Evolutionary conservation across 2,888 invertebrate genomes (phyloP), one percentile per base, ranked within the genome.

Genomic region (Biston stratarius): DNA sequence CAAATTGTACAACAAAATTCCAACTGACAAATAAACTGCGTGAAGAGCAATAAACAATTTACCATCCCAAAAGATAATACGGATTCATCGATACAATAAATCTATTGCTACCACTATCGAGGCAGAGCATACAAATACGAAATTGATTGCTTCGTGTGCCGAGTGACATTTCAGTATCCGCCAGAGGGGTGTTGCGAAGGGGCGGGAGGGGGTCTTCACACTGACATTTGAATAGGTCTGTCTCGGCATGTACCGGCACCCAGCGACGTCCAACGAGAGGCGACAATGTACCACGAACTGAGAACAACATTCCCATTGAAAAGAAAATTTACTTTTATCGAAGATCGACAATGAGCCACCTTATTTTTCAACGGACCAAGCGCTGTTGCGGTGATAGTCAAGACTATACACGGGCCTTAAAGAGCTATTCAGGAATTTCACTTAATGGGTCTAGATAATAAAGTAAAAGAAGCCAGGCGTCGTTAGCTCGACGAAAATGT

Each of bases 211-310:
- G 81, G 83, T 83, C 83, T 85, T 88, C 90, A 87, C 85, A 79
- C 83, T 93, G 94, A 94, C 94, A 93, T 93, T 92, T 94, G 92
- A 94, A 94, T 94, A 89, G 94, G 87, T 85, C 91, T 88, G 92
- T 88, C 90, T 83, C 90, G 91, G 88, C 91, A 87, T 90, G 86
- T 91, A 91, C 90, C 92, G 91, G 91, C 92, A 91, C 90, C 90
- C 90, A 83, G 69, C 87, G 89, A 88, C 90, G 86, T 85, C 83
- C 86, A 86, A 89, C 90, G 88, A 91, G 83, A 88, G 88, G 92
- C 90, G 92, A 93, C 93, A 93, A 91, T 93, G 93, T 92, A 87
- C 89, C 85, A 83, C 81, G 83, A 85, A 84, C 88, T 84, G 85
- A 84, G 86, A 88, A 91, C 90, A 89, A 87, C 87, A 85, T 86